phyloP scores from a whole-genome alignment of 2,113 vertebrate genomes.

The Chascanopsetta lugubris region DNA sequence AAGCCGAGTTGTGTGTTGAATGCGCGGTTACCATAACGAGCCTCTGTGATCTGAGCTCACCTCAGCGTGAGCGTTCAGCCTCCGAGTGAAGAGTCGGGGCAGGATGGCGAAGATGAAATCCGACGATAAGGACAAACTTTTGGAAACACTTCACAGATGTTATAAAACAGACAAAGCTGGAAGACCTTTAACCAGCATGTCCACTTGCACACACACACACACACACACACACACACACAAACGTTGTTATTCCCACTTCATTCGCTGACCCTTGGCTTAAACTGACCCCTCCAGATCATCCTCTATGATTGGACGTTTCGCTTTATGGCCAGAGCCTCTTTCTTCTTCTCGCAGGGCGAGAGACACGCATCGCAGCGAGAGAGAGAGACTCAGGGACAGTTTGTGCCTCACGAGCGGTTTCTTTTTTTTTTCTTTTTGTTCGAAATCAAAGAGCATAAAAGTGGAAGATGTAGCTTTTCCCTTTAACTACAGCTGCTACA shows the following conservation, averaged over 20 bases:
- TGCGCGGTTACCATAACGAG: background rate
- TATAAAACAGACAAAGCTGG: background rate
- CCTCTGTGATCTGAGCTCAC: background rate
- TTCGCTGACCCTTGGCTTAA: slow-evolving; percentile 19
- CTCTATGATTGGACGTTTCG: slow-evolving; percentile 18
- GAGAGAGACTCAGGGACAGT: background rate
- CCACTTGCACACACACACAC: background rate
- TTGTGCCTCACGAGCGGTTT: background rate
- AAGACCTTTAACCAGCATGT: background rate
- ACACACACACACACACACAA: background rate
- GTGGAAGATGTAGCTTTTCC: slow-evolving; percentile 1
- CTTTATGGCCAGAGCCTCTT: slow-evolving; percentile 8
- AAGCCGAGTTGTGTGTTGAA: background rate
- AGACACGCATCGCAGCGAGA: background rate
- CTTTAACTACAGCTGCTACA: background rate
- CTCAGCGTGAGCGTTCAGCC: background rate
- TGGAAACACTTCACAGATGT: background rate
- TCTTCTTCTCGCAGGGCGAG: background rate
- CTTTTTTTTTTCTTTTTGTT: background rate
- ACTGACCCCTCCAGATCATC: slow-evolving; percentile 1
- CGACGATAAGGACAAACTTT: background rate
- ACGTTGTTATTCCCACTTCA: slow-evolving; percentile 12
- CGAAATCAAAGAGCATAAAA: slow-evolving; percentile 1
- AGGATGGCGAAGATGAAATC: background rate
- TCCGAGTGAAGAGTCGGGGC: background rate